Evolutionary conservation across 2,888 invertebrate species (phyloP), one percentile per base, ranked within the genome.

Genomic region (Terebella lapidaria): DNA sequence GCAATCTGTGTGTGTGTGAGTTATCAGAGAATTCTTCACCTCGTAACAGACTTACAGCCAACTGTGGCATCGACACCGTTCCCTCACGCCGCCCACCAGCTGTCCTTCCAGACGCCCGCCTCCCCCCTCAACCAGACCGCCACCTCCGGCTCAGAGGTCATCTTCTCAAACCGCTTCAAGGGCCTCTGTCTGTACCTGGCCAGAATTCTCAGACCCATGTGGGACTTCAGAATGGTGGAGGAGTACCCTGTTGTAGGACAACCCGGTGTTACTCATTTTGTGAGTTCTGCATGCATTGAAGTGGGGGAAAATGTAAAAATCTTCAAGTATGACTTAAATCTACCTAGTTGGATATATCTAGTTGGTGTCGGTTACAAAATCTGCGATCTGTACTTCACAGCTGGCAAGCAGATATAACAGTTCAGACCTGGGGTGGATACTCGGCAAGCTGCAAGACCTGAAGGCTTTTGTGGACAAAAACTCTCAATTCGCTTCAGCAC

Each of bases 111-210:
- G 25, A 49, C 35, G 20, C 56, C 51, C 0, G 27, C 35, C 3
- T 18, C 51, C 15, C 28, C 5, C 28, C 10, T 30, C 20, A 42
- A n/a, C n/a, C 18, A n/a, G 5, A 5, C 20, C 1, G 42, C 25
- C 10, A 10, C 24, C 26, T 72, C 71, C 45, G 27, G 27, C 27
- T 4, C 51, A 3, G 76, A 80, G 51, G 69, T 79, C 25, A 68
- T 74, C 3, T 84, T 81, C 78, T 91, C 92, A 0, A 87, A 91
- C 0, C 93, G 93, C 77, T 96, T 96, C 77, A 92, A 94, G 75
- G 94, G 94, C 0, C 85, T 97, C 5, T 97, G 94, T 81, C 85
- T 94, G 47, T 94, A 92, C 76, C 87, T 95, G 18, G 88, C 91
- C 25, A 86, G 96, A 69, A 89, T 97, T 69, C 82, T 99, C 22